These are phyloP conservation scores for Trigoniulus corallinus DNA, from an alignment of 1,140 invertebrate genomes.

Conservation along the genomic window DNA sequence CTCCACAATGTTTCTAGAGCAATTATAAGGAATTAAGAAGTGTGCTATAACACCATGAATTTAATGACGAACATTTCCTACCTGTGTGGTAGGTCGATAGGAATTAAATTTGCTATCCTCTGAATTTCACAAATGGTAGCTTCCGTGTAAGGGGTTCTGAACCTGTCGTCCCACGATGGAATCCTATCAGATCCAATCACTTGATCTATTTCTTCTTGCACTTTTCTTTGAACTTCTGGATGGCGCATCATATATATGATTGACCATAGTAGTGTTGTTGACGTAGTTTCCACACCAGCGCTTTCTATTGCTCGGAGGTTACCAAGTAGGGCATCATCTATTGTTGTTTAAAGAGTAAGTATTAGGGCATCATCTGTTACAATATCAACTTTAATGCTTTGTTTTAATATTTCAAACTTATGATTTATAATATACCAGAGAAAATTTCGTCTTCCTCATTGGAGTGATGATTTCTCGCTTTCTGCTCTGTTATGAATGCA, in stretches of 20 bases:
- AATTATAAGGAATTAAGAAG: neutral
- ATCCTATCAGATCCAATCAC: conserved; percentile 21
- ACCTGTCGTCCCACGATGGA: conserved; percentile 30
- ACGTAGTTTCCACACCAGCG: conserved; percentile 22
- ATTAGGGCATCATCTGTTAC: no score
- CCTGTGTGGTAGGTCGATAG: conserved; percentile 62
- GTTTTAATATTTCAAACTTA: no score
- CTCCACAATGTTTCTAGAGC: conserved; percentile 26
- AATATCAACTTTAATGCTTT: no score
- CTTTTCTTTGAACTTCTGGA: conserved; percentile 20
- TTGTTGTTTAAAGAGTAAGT: no score
- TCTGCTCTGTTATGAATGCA: neutral
- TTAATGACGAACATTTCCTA: conserved; percentile 43
- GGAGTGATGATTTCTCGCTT: no score
- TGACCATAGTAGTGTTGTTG: conserved; percentile 22
- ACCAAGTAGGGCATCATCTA: neutral
- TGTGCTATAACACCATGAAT: neutral
- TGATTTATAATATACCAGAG: no score
- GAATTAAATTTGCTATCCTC: conserved; percentile 63
- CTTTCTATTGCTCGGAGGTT: neutral
- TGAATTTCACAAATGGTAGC: conserved; percentile 72
- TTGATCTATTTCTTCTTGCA: conserved; percentile 33
- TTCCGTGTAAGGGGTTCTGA: conserved; percentile 54
- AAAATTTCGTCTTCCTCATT: no score
- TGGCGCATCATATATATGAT: conserved; percentile 18